Percentiles rank a stretch among this genome's conserved stretches.
phyloP scores from a whole-genome alignment of 2,888 invertebrate species.

The Tineola bisselliella region DNA sequence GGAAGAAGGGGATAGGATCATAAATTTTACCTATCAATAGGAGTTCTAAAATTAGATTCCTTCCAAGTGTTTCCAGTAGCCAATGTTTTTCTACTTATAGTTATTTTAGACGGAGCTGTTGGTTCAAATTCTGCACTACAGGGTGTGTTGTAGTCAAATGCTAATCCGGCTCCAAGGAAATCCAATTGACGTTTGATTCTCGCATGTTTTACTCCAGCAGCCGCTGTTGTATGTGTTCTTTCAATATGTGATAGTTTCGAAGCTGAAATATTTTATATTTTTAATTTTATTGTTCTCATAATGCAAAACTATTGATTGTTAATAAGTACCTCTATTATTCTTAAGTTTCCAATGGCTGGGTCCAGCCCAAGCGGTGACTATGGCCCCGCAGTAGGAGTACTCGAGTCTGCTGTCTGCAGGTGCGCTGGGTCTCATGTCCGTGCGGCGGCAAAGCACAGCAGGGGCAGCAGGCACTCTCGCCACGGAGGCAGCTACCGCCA shows the following conservation, averaged over 20 bases:
- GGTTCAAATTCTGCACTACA: conserved; percentile 46
- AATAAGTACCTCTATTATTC: conserved; percentile 45
- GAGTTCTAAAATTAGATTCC: conserved; percentile 56
- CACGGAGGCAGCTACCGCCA: conserved; percentile 43
- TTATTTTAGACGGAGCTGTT: conserved; percentile 52
- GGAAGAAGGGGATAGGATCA: no score
- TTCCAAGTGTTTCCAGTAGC: conserved; percentile 61
- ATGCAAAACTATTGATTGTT: no score
- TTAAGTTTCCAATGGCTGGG: conserved; percentile 85
- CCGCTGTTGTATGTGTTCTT: conserved; percentile 41
- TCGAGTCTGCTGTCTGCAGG: conserved; percentile 65
- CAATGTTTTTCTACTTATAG: conserved; percentile 57
- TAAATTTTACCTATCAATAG: conserved; percentile 54
- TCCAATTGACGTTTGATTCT: conserved; percentile 51
- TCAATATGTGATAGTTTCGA: conserved; percentile 37
- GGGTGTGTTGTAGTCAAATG: conserved; percentile 33
- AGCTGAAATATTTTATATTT: conserved; percentile 25
- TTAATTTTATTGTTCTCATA: not conserved
- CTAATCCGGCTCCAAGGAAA: conserved; percentile 43
- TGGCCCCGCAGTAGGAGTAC: conserved; percentile 74
- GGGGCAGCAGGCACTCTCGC: conserved; percentile 35
- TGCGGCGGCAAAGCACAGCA: conserved; percentile 40
- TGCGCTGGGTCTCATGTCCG: conserved; percentile 67
- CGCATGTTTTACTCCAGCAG: conserved; percentile 36
- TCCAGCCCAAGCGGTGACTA: conserved; percentile 78